These are phyloP conservation scores for Perca flavescens DNA, from an alignment of 2,113 vertebrate species.

Conservation along the genomic window DNA sequence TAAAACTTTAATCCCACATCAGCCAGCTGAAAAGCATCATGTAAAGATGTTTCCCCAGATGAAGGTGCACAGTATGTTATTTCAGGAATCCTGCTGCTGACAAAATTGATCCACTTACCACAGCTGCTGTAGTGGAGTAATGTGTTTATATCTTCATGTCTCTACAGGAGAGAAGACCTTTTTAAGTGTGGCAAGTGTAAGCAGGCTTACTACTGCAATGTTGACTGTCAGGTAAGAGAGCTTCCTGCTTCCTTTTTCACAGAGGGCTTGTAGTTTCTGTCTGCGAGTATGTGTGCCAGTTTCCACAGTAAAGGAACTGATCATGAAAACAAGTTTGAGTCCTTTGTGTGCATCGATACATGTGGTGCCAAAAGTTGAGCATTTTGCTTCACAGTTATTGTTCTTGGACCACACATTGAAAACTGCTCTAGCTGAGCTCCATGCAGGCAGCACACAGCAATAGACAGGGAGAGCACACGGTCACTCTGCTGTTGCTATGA, in stretches of 20 bases:
- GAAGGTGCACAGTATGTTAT: not conserved
- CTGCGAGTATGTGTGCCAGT: not conserved
- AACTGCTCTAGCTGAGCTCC: not conserved
- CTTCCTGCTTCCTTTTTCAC: not conserved
- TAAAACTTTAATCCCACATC: not conserved
- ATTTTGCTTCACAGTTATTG: not conserved
- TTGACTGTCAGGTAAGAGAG: slow-evolving; percentile 94
- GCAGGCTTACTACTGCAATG: slow-evolving; percentile 95
- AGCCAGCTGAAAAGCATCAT: not conserved
- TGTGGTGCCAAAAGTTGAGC: not conserved
- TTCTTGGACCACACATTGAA: slow-evolving; percentile 3
- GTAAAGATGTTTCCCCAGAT: not conserved
- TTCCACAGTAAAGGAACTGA: not conserved
- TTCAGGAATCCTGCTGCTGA: not conserved
- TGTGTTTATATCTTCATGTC: slow-evolving; percentile 61
- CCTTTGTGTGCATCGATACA: not conserved
- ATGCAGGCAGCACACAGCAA: not conserved
- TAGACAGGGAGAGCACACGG: not conserved
- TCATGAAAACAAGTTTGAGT: no score
- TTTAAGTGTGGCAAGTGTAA: slow-evolving; percentile 98
- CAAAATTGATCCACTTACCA: not conserved
- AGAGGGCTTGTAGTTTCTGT: not conserved
- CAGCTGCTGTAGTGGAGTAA: not conserved
- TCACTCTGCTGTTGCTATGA: slow-evolving; percentile 62
- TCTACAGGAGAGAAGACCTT: slow-evolving; percentile 93